A percentile compares a stretch with the other conserved stretches of the same genome.
Conservation (phyloP, 2,888 invertebrate genomes). For the Trachelus stipa region DNA sequence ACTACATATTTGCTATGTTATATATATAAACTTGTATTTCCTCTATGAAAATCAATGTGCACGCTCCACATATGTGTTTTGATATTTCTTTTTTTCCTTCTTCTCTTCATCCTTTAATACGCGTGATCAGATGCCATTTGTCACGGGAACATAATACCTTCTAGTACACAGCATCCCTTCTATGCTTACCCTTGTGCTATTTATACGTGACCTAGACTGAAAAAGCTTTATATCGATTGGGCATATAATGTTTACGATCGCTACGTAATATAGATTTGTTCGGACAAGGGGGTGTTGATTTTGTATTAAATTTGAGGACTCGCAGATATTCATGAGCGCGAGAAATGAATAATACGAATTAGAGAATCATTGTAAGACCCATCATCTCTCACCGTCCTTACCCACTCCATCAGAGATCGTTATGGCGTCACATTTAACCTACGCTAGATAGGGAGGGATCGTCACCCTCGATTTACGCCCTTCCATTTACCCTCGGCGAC, state of each 20-base stretch:
- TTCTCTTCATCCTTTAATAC: background rate
- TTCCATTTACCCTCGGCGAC: background rate
- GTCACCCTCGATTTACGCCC: constrained; percentile 4
- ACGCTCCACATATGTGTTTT: background rate
- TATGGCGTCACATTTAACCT: background rate
- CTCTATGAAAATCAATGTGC: background rate
- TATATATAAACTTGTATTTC: background rate
- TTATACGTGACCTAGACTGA: background rate
- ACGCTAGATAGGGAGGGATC: background rate
- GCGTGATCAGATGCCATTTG: background rate
- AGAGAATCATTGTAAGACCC: background rate
- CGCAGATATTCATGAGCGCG: background rate
- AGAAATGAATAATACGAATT: background rate
- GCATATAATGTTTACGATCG: background rate
- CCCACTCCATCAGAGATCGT: background rate
- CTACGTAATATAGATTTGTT: background rate
- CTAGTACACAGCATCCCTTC: background rate
- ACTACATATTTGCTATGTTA: background rate
- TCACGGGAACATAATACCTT: background rate
- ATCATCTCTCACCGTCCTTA: background rate
- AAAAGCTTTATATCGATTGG: background rate
- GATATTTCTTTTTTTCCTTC: background rate
- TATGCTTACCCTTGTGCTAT: background rate
- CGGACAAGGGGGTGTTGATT: background rate
- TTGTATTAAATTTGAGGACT: background rate